Evolutionary conservation across 1,140 invertebrate genomes (phyloP).

Genomic region (Akabosia matsudoensis): DNA sequence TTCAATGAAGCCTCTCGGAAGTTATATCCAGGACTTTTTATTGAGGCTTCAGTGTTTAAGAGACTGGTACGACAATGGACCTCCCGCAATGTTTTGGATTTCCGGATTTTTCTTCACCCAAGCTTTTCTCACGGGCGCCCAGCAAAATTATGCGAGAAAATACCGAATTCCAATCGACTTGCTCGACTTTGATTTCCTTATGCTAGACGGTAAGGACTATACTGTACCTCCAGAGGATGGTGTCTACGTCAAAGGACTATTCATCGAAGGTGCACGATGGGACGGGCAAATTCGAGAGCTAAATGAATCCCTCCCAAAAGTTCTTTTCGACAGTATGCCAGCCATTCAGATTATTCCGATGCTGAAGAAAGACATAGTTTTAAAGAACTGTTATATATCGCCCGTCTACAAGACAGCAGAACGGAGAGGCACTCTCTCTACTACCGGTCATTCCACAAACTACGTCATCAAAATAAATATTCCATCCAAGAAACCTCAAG

Average conservation of each 20-base stretch:
- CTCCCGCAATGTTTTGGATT: constrained; percentile 83
- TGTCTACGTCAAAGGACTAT: constrained; percentile 64
- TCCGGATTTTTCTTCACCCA: constrained; percentile 95
- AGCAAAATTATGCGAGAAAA: constrained; percentile 85
- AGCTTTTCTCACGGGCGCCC: constrained; percentile 86
- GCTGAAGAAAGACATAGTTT: constrained; percentile 30
- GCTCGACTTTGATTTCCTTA: constrained; percentile 75
- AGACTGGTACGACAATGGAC: constrained; percentile 80
- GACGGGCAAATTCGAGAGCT: too few relatives aligned
- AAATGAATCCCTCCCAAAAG: constrained; percentile 49
- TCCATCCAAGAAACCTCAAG: constrained; percentile 58
- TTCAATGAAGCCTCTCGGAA: constrained; percentile 84
- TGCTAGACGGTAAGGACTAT: constrained; percentile 58
- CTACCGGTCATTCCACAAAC: constrained; percentile 78
- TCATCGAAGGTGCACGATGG: constrained; percentile 84
- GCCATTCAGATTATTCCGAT: constrained; percentile 47
- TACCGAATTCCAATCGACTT: constrained; percentile 80
- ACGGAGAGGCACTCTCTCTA: constrained; percentile 66
- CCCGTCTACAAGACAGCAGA: constrained; percentile 86
- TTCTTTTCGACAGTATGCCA: constrained; percentile 49
- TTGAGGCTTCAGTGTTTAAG: constrained; percentile 71
- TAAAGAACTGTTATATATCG: constrained; percentile 61
- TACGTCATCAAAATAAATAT: constrained; percentile 70
- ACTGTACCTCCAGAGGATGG: constrained; percentile 51
- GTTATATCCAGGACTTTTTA: constrained; percentile 78